Percentiles rank a stretch among this genome's conserved stretches.
Evolutionary conservation across 2,888 invertebrate genomes (phyloP).

Genomic region (Halocaridina rubra): DNA sequence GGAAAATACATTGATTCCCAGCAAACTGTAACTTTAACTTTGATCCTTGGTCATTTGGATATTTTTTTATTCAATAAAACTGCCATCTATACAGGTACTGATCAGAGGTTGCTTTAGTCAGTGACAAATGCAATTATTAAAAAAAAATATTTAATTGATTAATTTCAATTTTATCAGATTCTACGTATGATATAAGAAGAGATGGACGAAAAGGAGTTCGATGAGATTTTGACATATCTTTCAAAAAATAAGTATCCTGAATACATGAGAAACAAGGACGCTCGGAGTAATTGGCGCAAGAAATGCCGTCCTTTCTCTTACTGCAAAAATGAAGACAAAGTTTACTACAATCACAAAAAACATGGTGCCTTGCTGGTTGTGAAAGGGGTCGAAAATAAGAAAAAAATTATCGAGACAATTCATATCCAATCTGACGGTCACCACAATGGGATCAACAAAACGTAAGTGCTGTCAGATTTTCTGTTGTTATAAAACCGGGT

Average conservation of each 20-base stretch:
- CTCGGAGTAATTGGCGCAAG: conserved; percentile 49
- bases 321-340: conserved; percentile 39
- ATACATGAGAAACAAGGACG: conserved; percentile 29
- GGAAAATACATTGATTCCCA: too few relatives aligned
- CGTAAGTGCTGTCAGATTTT: conserved; percentile 13
- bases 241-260: conserved; percentile 42
- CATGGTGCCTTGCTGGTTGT: conserved; percentile 39
- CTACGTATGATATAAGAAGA: too few relatives aligned
- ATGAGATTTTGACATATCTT: conserved; percentile 43
- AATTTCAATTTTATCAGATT: neutral
- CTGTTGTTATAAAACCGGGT: too few relatives aligned
- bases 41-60: too few relatives aligned
- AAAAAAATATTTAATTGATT: too few relatives aligned
- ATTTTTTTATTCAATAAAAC: too few relatives aligned
- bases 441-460: conserved; percentile 51
- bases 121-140: too few relatives aligned
- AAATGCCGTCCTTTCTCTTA: conserved; percentile 49
- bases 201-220: conserved; percentile 51
- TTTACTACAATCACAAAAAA: conserved; percentile 48
- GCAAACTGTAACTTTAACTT: too few relatives aligned
- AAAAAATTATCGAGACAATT: conserved; percentile 20
- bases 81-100: too few relatives aligned
- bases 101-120: too few relatives aligned
- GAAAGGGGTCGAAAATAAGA: conserved; percentile 36
- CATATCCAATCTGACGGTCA: conserved; percentile 38